Base-by-base conservation (phyloP, 2,888 invertebrate genomes). In the Tubiluchus corallicola region DNA sequence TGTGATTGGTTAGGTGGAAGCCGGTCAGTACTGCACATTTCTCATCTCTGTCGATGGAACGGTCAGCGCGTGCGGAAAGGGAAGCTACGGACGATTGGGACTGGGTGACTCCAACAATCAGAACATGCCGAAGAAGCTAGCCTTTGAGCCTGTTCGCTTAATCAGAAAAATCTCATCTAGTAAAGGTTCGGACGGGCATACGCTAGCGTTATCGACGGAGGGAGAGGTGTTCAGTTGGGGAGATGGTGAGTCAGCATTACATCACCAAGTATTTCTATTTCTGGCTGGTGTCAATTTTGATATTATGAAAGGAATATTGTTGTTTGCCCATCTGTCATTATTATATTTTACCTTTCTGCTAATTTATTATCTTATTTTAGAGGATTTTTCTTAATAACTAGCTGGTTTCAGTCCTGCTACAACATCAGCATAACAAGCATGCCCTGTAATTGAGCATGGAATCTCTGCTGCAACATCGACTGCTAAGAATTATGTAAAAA, bases 21-120 rank as follows among this genome's bases (percentile, higher is more conserved):
- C 74, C 17, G 75, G 75, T 1, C 74, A 74, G 54, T 74, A 74
- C 53, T 75, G 74, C 55, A 73, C 74, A 1, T 75, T 75, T 59
- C 63, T 72, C 2, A 68, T 74, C 9, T 70, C 73, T 52, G 63
- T 61, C 48, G 72, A 72, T 55, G 74, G 74, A 2, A 64, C 67
- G 42, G 68, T 74, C 16, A 70, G 68, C 53, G 74, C 73, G 2
- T 74, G 74, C 58, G 74, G 74, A 2, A 74, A 74, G 59, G 74
- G 74, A 1, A 74, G 72, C 53, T 74, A 74, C 56, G 74, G 74
- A 1, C 64, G 74, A 19, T 59, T 75, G n/a, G 74, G 74, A 1
- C 62, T 74, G 1, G 74, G 74, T 1, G 74, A 74, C 57, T 73
- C 73, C 1, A 69, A 68, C 45, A 74, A 73, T 56, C 74, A 74